Base-by-base conservation (phyloP, 2,888 invertebrate genomes). In the Campoplex nolae region DNA sequence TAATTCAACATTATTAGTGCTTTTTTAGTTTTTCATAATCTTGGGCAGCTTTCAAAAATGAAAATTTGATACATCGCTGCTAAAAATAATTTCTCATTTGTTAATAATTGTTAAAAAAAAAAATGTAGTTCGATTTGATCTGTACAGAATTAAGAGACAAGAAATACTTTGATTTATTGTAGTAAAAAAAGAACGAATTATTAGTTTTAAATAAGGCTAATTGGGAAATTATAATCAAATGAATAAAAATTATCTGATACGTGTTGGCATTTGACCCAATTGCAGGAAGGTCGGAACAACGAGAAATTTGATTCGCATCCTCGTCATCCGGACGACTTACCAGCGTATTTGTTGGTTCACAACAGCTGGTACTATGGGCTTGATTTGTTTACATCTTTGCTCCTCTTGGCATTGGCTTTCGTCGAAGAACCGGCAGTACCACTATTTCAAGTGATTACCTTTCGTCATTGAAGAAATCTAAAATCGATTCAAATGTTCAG, bases 251-350 rank as follows among this genome's bases (percentile, higher is more conserved):
- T n/a, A 2, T 62, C 28, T 16, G 13, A 6, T 51, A 32, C 6
- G 2, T 3, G 28, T 13, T 9, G 67, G n/a, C n/a, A 42, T 76
- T 13, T 62, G 8, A 74, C 16, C 16, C 13, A 32, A 16, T 88
- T 95, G 71, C 94, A 98, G 97, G 98, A 98, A 96, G 98, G 98
- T 51, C 96, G 97, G 93, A 98, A 98, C 94, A 98, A 98, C 95
- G 98, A 98, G 94, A 98, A 98, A 94, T 98, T 98, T 93, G 97
- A 97, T 93, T 97, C 98, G 0, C 98, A 98, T 93, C 98, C 98
- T 0, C 96, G 97, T 71, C 97, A 97, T 92, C 97, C 97, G 1
- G 97, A 97, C 91, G 97, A 98, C 92, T 95, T 98, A 86, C 98
- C 98, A 7, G 97, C 98, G 0, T 98, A 98, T 95, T 95, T 98